Percentiles rank a stretch among this genome's conserved stretches.
phyloP scores from a whole-genome alignment of 2,113 vertebrate genomes.

The Aptenodytes forsteri region DNA sequence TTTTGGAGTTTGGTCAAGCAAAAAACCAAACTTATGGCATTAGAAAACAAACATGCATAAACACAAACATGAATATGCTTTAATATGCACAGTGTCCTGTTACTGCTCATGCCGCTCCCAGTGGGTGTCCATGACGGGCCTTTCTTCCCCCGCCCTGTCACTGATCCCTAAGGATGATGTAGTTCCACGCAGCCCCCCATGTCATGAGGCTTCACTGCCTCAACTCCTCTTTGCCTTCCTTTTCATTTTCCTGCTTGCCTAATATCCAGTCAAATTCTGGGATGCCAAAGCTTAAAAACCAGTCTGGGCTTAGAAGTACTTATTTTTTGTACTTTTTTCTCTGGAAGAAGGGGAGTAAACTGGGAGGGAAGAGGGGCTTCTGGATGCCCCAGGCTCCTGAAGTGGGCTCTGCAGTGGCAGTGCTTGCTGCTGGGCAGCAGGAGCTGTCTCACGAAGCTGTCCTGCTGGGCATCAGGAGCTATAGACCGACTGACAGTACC shows the following conservation, averaged over 20 bases:
- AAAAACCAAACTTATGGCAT: background rate
- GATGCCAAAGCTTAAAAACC: background rate
- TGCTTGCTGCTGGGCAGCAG: rapidly evolving
- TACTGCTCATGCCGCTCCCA: background rate
- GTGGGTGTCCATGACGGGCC: no score
- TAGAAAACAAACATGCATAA: background rate
- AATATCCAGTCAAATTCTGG: background rate
- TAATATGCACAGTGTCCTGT: background rate
- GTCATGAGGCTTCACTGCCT: background rate
- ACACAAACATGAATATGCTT: background rate
- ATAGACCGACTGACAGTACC: rapidly evolving
- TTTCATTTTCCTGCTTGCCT: background rate
- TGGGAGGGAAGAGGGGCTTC: background rate
- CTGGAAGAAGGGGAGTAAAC: background rate
- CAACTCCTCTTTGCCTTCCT: background rate
- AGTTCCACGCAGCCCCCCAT: rapidly evolving
- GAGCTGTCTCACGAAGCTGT: background rate
- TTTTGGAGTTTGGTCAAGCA: background rate
- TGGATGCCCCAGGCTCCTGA: rapidly evolving
- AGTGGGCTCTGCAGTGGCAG: rapidly evolving
- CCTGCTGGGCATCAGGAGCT: background rate
- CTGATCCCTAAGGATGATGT: background rate
- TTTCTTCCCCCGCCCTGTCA: rapidly evolving
- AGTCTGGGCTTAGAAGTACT: background rate
- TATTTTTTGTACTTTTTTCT: background rate